A percentile compares a stretch with the other conserved stretches of the same genome.
phyloP scores from a whole-genome alignment of 2,888 invertebrate genomes.

The Erannis defoliaria region DNA sequence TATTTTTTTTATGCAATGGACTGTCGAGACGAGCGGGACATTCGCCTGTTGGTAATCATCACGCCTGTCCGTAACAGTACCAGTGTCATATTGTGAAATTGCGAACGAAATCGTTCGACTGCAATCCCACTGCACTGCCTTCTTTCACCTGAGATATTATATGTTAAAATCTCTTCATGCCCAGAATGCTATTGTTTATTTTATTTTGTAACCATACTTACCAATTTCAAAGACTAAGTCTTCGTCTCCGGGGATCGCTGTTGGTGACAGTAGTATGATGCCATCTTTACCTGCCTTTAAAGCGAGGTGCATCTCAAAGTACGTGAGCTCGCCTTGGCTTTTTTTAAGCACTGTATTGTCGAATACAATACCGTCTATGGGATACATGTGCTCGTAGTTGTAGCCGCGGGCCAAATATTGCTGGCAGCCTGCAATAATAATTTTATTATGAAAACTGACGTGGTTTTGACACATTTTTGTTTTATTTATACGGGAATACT shows the following conservation, averaged over 20 bases:
- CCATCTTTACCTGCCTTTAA: not conserved
- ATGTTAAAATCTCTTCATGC: no score
- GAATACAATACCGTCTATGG: not conserved
- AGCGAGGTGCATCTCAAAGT: constrained; percentile 4
- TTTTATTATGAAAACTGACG: no score
- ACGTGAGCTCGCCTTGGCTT: not conserved
- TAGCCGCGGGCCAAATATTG: not conserved
- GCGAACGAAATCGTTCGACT: no score
- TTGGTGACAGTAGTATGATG: not conserved
- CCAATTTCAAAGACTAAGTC: constrained; percentile 9
- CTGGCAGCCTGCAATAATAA: not conserved
- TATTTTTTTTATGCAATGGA: no score
- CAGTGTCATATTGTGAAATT: no score
- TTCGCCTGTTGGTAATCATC: no score
- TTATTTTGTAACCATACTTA: not conserved
- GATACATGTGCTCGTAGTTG: constrained; percentile 1
- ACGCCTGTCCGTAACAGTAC: no score
- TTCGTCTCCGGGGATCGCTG: not conserved
- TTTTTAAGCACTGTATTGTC: not conserved
- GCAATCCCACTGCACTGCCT: no score
- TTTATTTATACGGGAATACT: no score
- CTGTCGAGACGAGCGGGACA: no score
- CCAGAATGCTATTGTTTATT: not conserved
- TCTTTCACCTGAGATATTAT: no score
- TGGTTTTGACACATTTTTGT: no score